Percentiles rank a stretch among this genome's conserved stretches.
Conservation (phyloP, 1,140 invertebrate species). For the Drosophila nikananu region DNA sequence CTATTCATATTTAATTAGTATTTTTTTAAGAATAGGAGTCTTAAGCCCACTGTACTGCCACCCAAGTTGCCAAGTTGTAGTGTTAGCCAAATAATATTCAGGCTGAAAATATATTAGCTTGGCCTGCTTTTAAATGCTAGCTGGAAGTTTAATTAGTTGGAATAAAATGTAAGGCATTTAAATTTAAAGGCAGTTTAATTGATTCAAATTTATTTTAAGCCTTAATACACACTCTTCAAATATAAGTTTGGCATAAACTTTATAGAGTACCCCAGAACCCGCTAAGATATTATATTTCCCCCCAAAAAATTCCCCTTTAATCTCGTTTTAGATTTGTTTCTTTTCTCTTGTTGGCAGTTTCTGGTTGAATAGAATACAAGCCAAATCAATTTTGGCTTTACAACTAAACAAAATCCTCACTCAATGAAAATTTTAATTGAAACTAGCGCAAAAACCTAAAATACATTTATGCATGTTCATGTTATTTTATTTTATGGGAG, state of each 20-base stretch:
- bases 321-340: background rate
- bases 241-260: background rate
- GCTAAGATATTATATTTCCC: background rate
- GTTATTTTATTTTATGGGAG: background rate
- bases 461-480: slow-evolving; percentile 21
- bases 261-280: background rate
- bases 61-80: background rate
- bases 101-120: slow-evolving; percentile 16
- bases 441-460: slow-evolving; percentile 26
- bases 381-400: slow-evolving; percentile 52
- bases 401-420: slow-evolving; percentile 38
- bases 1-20: no score
- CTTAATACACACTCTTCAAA: no score
- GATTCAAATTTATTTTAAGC: background rate
- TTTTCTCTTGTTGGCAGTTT: slow-evolving; percentile 20
- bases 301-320: background rate
- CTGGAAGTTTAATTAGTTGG: background rate
- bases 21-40: fast-evolving
- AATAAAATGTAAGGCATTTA: background rate
- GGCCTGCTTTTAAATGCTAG: slow-evolving; percentile 11
- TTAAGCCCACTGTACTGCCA: slow-evolving; percentile 9
- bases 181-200: no score
- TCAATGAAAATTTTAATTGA: slow-evolving; percentile 54
- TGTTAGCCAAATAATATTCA: slow-evolving; percentile 3
- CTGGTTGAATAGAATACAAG: slow-evolving; percentile 17